Percentiles rank a stretch among this genome's conserved stretches.
These are phyloP conservation scores for Coelinius sp. DNA, from an alignment of 2,888 invertebrate species.

Conservation along the genomic window DNA sequence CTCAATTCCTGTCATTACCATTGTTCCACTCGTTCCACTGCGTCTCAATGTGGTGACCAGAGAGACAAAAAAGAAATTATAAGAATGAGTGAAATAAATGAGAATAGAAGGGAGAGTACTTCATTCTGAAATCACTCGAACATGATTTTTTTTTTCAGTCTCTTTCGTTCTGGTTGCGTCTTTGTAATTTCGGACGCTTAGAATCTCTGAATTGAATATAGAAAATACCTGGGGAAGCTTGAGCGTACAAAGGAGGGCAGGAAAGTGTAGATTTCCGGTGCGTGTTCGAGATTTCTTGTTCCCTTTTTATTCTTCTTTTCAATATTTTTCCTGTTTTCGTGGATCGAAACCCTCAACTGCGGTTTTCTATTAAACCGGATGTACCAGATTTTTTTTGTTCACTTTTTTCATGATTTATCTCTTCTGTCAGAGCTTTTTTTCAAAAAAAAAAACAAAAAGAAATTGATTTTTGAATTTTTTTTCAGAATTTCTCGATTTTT, in stretches of 20 bases:
- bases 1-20: neutral
- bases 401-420: neutral
- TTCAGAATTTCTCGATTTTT: too few relatives aligned
- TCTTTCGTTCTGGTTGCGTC: neutral
- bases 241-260: conserved; percentile 17
- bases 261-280: conserved; percentile 49
- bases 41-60: neutral
- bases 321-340: conserved; percentile 6
- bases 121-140: conserved; percentile 5
- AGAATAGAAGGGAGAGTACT: neutral
- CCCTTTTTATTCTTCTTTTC: conserved; percentile 4
- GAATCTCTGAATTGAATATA: neutral
- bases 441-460: neutral
- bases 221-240: conserved; percentile 12
- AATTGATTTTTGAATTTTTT: too few relatives aligned
- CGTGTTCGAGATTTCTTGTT: conserved; percentile 20
- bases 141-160: conserved; percentile 11
- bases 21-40: neutral
- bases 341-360: neutral
- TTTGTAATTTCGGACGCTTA: neutral
- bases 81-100: neutral
- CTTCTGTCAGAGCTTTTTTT: neutral
- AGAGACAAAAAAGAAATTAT: conserved; percentile 1
- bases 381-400: conserved; percentile 14
- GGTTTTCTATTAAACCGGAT: conserved; percentile 14